Base-by-base conservation (phyloP, 2,113 vertebrate genomes). In the Barbus barbus region DNA sequence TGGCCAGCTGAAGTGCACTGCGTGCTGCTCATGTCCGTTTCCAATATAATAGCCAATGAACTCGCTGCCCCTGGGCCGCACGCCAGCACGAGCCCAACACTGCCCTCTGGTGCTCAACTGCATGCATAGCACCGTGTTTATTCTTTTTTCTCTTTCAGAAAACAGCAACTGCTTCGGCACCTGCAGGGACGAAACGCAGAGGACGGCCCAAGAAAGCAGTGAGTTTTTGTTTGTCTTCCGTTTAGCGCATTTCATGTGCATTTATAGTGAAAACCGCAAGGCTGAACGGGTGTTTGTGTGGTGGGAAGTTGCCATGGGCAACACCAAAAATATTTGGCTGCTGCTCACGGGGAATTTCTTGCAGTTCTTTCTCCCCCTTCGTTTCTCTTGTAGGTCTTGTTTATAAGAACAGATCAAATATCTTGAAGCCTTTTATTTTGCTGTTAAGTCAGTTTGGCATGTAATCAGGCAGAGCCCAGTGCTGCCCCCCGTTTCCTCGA, bases 181-280 rank as follows among this genome's bases (percentile, higher is more conserved):
- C 96, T 89, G 93, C 95, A 90, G 96, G 94, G 79, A 95, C 90
- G 56, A 98, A 97, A 91, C 96, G 96, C 85, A 94, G 97, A 91
- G 97, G 97, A 92, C 94, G 97, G 93, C 97, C 97, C 86, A 99
- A 97, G 95, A 99, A 98, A 93, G 91, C 95, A 91, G 97, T 98
- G 91, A 93, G 96, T 84, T 36, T 22, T 33, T 13, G 3, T 67
- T 72, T 16, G n/a, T n/a, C 36, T 28, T 41, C 24, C 63, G 13
- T 7, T 14, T 26, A 0, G 38, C 20, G 74, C 56, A 1, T 78
- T 60, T 41, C 5, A 7, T 16, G 33, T 24, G 31, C 41, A 20
- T 22, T 12, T 78, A 3, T 33, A 38, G 56, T 1, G 5, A 16
- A 20, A 61, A 78, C 53, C 76, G 2, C 56, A 41, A 3, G 76